Evolutionary conservation across 2,797 vertebrate species (phyloP).

Genomic region (Dendrocincla tyrannina): DNA sequence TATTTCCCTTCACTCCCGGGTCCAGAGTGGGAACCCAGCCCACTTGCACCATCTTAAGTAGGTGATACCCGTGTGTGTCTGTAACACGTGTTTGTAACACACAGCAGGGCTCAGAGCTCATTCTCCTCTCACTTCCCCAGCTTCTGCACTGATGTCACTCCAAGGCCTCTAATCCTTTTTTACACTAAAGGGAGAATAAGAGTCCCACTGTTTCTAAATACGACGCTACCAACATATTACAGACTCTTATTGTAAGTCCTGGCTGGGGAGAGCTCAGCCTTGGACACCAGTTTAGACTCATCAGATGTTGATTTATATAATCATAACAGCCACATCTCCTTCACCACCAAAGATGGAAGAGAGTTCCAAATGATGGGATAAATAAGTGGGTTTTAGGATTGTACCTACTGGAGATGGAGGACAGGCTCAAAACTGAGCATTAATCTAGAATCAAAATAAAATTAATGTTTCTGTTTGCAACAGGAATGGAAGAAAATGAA

Average conservation of each 20-base stretch:
- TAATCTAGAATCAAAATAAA: background rate
- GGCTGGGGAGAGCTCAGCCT: background rate
- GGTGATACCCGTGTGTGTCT: background rate
- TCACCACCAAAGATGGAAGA: background rate
- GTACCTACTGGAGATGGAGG: background rate
- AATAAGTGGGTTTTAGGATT: background rate
- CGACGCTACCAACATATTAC: background rate
- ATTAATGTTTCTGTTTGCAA: background rate
- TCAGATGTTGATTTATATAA: background rate
- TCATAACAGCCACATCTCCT: background rate
- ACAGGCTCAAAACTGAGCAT: background rate
- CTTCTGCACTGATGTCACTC: constrained; percentile 3
- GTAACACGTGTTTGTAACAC: background rate
- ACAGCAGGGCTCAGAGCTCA: background rate
- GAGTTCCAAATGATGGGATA: background rate
- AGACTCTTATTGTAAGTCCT: background rate
- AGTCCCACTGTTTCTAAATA: background rate
- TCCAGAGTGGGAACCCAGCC: background rate
- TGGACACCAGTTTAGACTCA: background rate
- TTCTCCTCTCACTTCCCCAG: background rate
- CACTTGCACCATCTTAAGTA: background rate
- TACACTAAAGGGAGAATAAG: background rate
- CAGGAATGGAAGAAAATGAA: background rate
- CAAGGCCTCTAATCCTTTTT: background rate
- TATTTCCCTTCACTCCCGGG: background rate